Base-by-base conservation (phyloP, 2,888 invertebrate species). In the Drosophila diplacantha region DNA sequence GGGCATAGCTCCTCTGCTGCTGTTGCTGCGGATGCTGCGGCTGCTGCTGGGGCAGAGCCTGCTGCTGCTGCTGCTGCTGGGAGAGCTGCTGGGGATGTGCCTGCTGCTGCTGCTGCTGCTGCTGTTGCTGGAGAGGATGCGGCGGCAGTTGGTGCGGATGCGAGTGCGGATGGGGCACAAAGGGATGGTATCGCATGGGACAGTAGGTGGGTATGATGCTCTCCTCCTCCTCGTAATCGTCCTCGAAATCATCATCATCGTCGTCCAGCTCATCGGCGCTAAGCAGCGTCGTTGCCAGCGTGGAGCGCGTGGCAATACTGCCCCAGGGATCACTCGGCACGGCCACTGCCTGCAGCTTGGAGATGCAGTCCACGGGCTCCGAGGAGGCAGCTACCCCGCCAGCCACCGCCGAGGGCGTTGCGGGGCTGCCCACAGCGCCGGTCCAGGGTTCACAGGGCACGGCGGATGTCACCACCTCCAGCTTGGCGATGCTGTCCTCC, bases 311-410 rank as follows among this genome's bases (percentile, higher is more conserved):
- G 31, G 88, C 85, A 67, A 87, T 87, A 69, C 88, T 86, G 60
- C 88, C 87, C 90, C 91, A 90, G 46, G 90, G 90, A 88, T 91
- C 91, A 49, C 90, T 91, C 83, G 91, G 92, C 88, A 93, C 92
- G 74, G 92, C 92, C 84, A 93, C 92, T 75, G 93, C 93, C 89
- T 93, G 92, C 88, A 92, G 89, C 88, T 92, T 91, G 85, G 92
- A 91, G 88, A 91, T 91, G 83, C 91, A 91, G 83, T 91, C 91
- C 32, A 88, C 88, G 18, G 88, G 86, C 68, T 88, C 88, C 54
- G 55, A 37, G 50, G 47, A 35, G 4, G 38, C 51, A 5, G 16
- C 20, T 3, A 50, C 22, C 8, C 56, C 81, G 2, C 56, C 81
- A 8, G 49, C 51, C 11, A 56, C 69, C n/a, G 55, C 72, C 0